A percentile compares a stretch with the other conserved stretches of the same genome.
These are phyloP conservation scores for Dichetophora obliterata DNA, from an alignment of 2,888 invertebrate species.

Conservation along the genomic window DNA sequence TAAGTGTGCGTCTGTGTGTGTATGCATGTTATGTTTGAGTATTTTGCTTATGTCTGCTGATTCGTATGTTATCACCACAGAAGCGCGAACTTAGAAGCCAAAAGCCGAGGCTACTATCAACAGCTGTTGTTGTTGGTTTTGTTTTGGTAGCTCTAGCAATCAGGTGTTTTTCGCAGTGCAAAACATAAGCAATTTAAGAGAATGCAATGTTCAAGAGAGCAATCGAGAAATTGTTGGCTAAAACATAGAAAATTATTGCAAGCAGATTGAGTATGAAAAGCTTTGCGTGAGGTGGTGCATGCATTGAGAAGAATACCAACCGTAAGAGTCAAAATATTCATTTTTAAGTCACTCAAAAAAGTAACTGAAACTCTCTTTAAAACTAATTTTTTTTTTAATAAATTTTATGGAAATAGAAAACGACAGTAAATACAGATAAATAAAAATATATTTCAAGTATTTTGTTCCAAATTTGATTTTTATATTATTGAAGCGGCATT, in stretches of 20 bases:
- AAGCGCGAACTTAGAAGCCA: neutral
- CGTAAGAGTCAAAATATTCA: no score
- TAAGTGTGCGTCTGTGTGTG: neutral
- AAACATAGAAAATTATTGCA: neutral
- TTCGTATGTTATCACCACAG: neutral
- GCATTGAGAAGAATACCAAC: neutral
- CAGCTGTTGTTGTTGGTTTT: constrained; percentile 33
- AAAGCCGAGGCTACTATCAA: neutral
- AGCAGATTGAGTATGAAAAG: neutral
- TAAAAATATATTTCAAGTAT: no score
- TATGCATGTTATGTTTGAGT: neutral
- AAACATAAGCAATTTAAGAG: neutral
- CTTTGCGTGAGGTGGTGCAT: neutral
- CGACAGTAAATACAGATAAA: no score
- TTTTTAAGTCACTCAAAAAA: no score
- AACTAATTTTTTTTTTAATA: no score
- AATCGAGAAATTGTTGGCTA: neutral
- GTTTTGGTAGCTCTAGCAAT: constrained; percentile 19
- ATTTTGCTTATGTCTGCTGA: neutral
- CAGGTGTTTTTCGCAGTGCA: neutral
- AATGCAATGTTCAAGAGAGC: neutral
- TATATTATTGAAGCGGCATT: no score
- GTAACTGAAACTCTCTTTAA: no score
- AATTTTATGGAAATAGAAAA: no score
- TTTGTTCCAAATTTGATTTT: no score